A percentile compares a stretch with the other conserved stretches of the same genome.
Evolutionary conservation across 64 coral and sea anemone genomes (phyloP).

Genomic region (Montipora cactus): DNA sequence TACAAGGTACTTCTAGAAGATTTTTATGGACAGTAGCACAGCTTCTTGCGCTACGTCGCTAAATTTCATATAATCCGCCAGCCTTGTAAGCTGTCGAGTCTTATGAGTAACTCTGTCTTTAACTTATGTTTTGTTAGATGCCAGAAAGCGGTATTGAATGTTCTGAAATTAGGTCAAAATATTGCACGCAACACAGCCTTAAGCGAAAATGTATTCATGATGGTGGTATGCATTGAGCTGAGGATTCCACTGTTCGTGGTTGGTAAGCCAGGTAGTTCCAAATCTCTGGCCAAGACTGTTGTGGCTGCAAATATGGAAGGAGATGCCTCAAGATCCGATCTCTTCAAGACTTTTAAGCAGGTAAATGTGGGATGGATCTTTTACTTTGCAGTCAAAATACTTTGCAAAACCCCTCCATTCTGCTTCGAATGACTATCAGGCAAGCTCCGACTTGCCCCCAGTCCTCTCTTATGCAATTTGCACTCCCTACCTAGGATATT

Average conservation of each 20-base stretch:
- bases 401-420: too few relatives aligned
- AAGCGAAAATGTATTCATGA: constrained; percentile 92
- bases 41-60: too few relatives aligned
- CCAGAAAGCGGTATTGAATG: constrained; percentile 79
- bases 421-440: too few relatives aligned
- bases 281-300: constrained; percentile 89
- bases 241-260: constrained; percentile 85
- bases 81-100: too few relatives aligned
- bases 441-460: too few relatives aligned
- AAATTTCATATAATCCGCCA: too few relatives aligned
- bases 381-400: not conserved
- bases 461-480: too few relatives aligned
- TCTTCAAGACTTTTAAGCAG: constrained; percentile 90
- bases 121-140: constrained; percentile 46
- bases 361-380: constrained; percentile 1
- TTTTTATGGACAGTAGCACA: not conserved
- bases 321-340: constrained; percentile 57
- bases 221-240: constrained; percentile 84
- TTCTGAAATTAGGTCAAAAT: constrained; percentile 76
- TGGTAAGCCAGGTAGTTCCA: constrained; percentile 87
- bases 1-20: constrained; percentile 32
- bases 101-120: not conserved
- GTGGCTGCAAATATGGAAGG: constrained; percentile 87
- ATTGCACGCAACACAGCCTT: constrained; percentile 90
- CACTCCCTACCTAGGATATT: too few relatives aligned